Conservation (phyloP, 2,113 vertebrate species). For the Vulpes vulpes region DNA sequence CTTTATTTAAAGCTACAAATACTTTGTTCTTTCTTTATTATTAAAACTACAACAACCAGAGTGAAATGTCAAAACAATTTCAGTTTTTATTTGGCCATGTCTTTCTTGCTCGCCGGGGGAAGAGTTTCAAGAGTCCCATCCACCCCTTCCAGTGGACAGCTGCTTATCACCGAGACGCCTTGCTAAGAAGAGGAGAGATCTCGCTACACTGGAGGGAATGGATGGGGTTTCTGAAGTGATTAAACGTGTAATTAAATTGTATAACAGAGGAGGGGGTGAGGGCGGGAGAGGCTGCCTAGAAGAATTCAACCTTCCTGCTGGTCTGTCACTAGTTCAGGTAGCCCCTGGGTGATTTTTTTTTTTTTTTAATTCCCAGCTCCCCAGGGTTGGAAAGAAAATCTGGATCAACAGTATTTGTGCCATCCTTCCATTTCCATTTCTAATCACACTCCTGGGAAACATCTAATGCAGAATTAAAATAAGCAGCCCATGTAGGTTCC, state of each 20-base stretch:
- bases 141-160: constrained; percentile 25
- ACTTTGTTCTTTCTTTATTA: constrained; percentile 73
- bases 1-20: constrained; percentile 72
- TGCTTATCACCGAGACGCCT: constrained; percentile 56
- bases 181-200: constrained; percentile 45
- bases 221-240: constrained; percentile 59
- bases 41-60: constrained; percentile 66
- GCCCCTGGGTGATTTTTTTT: background rate
- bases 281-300: background rate
- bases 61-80: constrained; percentile 60
- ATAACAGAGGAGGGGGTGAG: background rate
- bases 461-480: constrained; percentile 65
- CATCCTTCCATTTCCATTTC: constrained; percentile 19
- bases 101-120: constrained; percentile 49
- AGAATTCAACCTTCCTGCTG: constrained; percentile 53
- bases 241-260: constrained; percentile 75
- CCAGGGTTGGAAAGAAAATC: constrained; percentile 54
- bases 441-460: background rate
- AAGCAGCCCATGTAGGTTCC: constrained; percentile 65
- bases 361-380: constrained; percentile 46
- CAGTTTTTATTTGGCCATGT: constrained; percentile 72
- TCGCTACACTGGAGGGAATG: constrained; percentile 33
- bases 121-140: constrained; percentile 73
- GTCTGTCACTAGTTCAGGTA: constrained; percentile 29
- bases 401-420: constrained; percentile 36